Percentiles rank a stretch among this genome's conserved stretches.
phyloP scores from a whole-genome alignment of 1,140 invertebrate genomes.

The Centruroides vittatus region DNA sequence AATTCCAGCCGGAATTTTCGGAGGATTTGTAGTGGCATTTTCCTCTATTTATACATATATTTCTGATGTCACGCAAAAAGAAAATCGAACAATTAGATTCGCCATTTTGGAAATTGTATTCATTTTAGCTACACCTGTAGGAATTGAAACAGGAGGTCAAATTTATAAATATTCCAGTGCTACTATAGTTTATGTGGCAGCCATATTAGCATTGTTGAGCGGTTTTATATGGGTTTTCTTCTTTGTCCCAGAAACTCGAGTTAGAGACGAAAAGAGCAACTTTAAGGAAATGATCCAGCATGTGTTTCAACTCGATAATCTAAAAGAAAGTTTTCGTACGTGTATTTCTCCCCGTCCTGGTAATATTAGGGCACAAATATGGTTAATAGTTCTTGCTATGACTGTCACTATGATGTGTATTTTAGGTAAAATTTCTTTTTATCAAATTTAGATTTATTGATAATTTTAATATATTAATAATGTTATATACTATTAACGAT shows the following conservation, averaged over 20 bases:
- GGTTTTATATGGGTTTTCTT: constrained; percentile 6
- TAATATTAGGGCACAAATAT: constrained; percentile 9
- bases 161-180: background rate
- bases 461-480: too few relatives aligned
- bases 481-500: too few relatives aligned
- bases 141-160: constrained; percentile 3
- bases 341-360: constrained; percentile 2
- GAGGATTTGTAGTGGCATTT: constrained; percentile 6
- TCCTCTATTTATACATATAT: constrained; percentile 10
- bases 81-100: constrained; percentile 3
- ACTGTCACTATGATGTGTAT: constrained; percentile 1
- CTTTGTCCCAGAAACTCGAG: constrained; percentile 3
- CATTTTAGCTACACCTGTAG: constrained; percentile 7
- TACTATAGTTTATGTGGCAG: background rate
- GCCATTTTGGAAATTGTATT: constrained; percentile 9
- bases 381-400: constrained; percentile 1
- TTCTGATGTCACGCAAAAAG: constrained; percentile 4
- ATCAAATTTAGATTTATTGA: too few relatives aligned
- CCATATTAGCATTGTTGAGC: background rate
- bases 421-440: constrained; percentile 1
- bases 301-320: constrained; percentile 4
- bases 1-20: background rate
- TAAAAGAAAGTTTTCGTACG: constrained; percentile 7
- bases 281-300: background rate
- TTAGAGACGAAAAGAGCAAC: background rate